Base-by-base conservation (phyloP, 2,888 invertebrate genomes). In the Amaurobius ferox region DNA sequence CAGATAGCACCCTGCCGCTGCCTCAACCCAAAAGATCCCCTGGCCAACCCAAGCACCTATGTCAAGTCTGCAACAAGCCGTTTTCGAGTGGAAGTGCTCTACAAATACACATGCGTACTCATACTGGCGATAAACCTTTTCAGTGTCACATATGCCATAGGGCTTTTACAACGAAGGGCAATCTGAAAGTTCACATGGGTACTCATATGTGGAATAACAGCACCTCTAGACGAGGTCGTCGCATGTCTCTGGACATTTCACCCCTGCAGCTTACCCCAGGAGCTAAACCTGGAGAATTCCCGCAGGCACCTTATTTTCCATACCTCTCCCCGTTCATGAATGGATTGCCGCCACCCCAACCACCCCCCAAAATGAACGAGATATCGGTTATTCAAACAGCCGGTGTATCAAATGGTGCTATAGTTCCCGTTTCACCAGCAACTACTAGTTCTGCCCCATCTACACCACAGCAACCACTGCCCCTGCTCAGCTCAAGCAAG, bases 91-190 rank as follows among this genome's bases (percentile, higher is more conserved):
- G 97, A 90, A 98, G 98, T 90, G 98, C 99, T 89, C 94, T 99
- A 90, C 98, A 98, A 93, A 99, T 99, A 91, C 99, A 99, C 93
- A 98, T 98, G 96, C 94, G 99, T 91, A 99, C 98, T 28, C 99
- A 99, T 93, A 99, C 99, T 39, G 99, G 98, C 29, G 98, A 98
- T 93, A 97, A 98, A 91, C 98, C 98, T 76, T 98, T 98, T 94
- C 95, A 97, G 91, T 98, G 98, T 93, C 95, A 95, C 90, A 96
- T 97, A 90, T 97, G 97, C 92, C 96, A 96, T 92, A 96, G 97
- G 93, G 98, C 98, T 89, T 98, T 98, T 93, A 98, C 98, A 90
- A 98, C 98, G 91, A 98, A 98, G 93, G 98, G 98, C 90, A 98
- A 98, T 92, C 94, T 98, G 86, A 98, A 98, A 95, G 97, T 97